These are phyloP conservation scores for Dromas ardeola DNA, from an alignment of 2,113 vertebrate species.

Conservation along the genomic window DNA sequence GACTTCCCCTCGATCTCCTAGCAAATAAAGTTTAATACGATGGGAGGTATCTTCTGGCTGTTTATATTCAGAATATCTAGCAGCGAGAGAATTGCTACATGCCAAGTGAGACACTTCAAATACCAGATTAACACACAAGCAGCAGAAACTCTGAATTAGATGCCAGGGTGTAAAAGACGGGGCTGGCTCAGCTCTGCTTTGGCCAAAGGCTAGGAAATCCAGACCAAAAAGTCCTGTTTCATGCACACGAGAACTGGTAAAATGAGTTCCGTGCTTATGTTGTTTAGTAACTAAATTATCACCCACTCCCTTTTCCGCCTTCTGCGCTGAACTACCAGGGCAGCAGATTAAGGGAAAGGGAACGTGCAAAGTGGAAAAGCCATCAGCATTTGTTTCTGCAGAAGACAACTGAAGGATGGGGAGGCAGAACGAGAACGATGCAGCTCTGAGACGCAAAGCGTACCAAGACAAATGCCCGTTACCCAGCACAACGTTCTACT, in stretches of 20 bases:
- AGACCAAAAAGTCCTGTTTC: neutral
- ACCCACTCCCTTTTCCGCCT: neutral
- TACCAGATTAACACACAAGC: neutral
- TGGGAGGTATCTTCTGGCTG: neutral
- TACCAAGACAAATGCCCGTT: slow-evolving; percentile 8
- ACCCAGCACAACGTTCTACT: neutral
- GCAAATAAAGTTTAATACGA: neutral
- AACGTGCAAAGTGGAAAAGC: neutral
- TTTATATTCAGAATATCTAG: neutral
- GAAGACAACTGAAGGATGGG: neutral
- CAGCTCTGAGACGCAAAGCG: neutral
- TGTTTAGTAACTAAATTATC: neutral
- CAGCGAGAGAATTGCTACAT: accelerated
- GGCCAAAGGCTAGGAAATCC: neutral
- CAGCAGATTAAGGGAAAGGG: neutral
- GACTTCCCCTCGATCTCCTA: neutral
- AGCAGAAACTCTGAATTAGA: neutral
- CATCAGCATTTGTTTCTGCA: neutral
- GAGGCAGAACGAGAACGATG: neutral
- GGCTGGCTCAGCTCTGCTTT: neutral
- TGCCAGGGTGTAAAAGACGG: neutral
- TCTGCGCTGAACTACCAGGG: neutral
- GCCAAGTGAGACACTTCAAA: neutral
- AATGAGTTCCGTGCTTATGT: neutral
- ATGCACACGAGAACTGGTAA: accelerated